Evolutionary conservation across 35 echinoderm and acorn worm genomes (phyloP).

Genomic region (Holothuria glaberrima): DNA sequence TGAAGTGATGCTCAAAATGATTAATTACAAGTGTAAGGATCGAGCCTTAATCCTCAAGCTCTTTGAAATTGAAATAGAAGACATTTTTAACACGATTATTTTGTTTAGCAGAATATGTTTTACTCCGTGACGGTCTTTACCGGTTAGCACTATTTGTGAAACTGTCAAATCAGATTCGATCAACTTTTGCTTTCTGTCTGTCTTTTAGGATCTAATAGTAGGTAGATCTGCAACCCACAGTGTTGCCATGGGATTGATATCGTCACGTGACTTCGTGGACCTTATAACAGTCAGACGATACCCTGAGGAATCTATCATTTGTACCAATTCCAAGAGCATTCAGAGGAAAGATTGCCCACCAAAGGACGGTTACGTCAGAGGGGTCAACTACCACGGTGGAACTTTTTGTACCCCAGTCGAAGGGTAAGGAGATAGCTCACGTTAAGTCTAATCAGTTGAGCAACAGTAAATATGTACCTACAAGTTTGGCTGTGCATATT

Average conservation of each 20-base stretch:
- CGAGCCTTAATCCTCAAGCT: no score
- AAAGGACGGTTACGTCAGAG: conserved; percentile 83
- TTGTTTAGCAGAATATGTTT: no score
- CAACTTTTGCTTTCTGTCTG: no score
- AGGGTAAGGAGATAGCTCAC: conserved; percentile 58
- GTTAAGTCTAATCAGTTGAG: no score
- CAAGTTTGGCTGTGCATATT: neutral
- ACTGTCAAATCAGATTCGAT: no score
- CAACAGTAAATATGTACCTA: neutral
- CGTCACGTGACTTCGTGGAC: conserved; percentile 94
- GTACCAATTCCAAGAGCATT: conserved; percentile 92
- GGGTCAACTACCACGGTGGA: conserved; percentile 93
- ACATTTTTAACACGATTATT: no score
- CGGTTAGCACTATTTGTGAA: no score
- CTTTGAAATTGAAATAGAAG: no score
- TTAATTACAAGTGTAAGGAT: no score
- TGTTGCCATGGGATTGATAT: conserved; percentile 97
- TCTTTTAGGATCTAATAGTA: conserved; percentile 82
- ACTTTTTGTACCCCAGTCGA: conserved; percentile 87
- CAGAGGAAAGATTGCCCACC: conserved; percentile 81
- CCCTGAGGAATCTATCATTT: conserved; percentile 70
- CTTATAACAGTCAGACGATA: conserved; percentile 75
- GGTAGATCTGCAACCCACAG: conserved; percentile 91
- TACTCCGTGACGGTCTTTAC: no score
- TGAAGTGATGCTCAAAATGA: no score